Evolutionary conservation across 2,888 invertebrate species (phyloP).

Genomic region (Oscheius sp.): DNA sequence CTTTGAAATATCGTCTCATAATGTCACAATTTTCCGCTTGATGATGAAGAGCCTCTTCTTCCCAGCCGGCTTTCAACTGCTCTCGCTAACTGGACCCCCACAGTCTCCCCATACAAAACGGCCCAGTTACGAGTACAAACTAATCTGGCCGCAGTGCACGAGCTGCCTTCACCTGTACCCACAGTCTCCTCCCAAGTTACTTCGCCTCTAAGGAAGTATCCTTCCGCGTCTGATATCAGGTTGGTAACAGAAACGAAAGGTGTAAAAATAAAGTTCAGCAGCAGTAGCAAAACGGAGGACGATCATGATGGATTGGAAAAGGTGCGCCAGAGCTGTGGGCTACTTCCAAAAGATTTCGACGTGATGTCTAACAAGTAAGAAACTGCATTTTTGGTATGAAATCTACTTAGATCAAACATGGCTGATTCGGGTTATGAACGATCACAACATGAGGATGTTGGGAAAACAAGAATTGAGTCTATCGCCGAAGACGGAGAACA

Average conservation of each 20-base stretch:
- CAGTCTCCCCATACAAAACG: conserved; percentile 22
- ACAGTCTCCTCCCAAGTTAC: conserved; percentile 27
- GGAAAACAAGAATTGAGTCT: background rate
- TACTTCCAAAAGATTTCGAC: conserved; percentile 54
- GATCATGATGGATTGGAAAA: conserved; percentile 21
- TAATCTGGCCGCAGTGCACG: conserved; percentile 15
- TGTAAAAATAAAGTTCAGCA: background rate
- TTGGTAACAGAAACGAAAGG: background rate
- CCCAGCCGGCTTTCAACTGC: conserved; percentile 35
- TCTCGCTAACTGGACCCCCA: background rate
- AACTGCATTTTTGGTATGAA: background rate
- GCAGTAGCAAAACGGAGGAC: conserved; percentile 23
- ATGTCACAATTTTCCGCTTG: conserved; percentile 10
- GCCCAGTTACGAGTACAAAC: conserved; percentile 32
- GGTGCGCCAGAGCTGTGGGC: conserved; percentile 46
- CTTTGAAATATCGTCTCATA: no score
- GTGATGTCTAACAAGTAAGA: conserved; percentile 37
- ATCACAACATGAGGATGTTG: conserved; percentile 21
- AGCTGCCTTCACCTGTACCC: conserved; percentile 27
- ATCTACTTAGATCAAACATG: conserved; percentile 32
- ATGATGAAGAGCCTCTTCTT: conserved; percentile 36
- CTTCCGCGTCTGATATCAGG: conserved; percentile 31
- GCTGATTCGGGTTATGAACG: conserved; percentile 35
- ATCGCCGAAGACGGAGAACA: conserved; percentile 23
- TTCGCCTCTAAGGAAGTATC: conserved; percentile 22